Evolutionary conservation across 2,113 vertebrate genomes (phyloP).

Genomic region (Artemisiospiza belli): DNA sequence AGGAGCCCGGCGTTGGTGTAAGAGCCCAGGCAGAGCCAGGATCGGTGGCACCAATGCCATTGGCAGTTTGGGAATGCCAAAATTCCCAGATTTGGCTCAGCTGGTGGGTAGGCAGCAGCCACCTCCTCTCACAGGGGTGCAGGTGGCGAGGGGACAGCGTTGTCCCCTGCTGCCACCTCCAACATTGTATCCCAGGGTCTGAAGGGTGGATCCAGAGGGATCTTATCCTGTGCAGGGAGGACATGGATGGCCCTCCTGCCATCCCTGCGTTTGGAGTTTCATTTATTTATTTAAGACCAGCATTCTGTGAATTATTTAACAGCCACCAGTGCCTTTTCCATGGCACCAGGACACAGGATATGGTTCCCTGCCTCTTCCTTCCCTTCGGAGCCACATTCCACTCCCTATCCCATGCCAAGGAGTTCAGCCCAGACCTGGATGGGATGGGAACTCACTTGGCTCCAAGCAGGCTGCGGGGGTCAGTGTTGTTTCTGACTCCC

Average conservation of each 20-base stretch:
- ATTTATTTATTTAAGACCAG: slow-evolving; percentile 22
- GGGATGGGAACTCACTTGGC: not conserved
- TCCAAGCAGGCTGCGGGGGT: not conserved
- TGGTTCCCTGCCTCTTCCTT: not conserved
- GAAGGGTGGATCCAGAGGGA: no score
- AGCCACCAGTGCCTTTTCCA: not conserved
- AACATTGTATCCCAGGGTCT: accelerated
- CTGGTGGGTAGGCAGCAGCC: not conserved
- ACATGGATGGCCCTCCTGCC: accelerated
- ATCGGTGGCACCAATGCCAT: accelerated
- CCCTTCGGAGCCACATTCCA: accelerated
- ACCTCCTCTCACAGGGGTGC: not conserved
- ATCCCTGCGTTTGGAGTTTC: not conserved
- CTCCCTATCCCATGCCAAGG: no score
- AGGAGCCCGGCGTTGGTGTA: accelerated
- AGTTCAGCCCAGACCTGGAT: not conserved
- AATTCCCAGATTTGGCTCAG: not conserved
- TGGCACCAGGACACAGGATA: not conserved
- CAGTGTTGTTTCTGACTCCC: not conserved
- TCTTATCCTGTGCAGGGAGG: not conserved
- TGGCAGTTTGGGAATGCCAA: not conserved
- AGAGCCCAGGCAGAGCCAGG: not conserved
- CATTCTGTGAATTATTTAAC: not conserved
- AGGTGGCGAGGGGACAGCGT: not conserved
- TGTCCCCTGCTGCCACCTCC: not conserved